Percentiles rank a stretch among this genome's conserved stretches.
phyloP scores from a whole-genome alignment of 2,113 vertebrate species.

The Protomyctophum bolini region DNA sequence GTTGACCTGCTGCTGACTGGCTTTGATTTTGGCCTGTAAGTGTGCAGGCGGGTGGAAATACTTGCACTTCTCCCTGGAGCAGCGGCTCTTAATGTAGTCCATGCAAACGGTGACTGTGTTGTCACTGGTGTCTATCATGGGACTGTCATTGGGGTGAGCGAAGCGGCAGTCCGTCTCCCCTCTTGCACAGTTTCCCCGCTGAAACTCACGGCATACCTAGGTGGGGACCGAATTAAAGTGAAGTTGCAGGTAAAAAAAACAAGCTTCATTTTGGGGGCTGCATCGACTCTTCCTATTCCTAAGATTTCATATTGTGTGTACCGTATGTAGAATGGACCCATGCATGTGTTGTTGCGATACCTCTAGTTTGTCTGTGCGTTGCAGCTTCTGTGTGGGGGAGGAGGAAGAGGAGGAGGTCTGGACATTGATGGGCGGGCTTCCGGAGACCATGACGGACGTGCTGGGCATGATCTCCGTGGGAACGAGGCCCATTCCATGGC shows the following conservation, averaged over 20 bases:
- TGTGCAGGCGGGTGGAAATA: constrained; percentile 99
- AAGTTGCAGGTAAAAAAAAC: too few relatives aligned
- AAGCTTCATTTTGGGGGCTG: too few relatives aligned
- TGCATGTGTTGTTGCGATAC: constrained; percentile 67
- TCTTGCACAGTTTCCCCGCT: constrained; percentile 92
- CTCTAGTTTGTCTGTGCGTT: constrained; percentile 95
- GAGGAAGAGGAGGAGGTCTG: constrained; percentile 84
- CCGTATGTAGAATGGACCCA: background rate
- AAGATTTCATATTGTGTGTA: too few relatives aligned
- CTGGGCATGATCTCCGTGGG: constrained; percentile 91
- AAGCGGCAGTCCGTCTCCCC: constrained; percentile 97
- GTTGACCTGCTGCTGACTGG: constrained; percentile 93
- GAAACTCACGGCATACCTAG: constrained; percentile 96
- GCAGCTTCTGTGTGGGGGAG: constrained; percentile 91
- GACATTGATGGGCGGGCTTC: constrained; percentile 87
- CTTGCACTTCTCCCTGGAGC: constrained; percentile 99
- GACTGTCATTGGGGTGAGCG: constrained; percentile 94
- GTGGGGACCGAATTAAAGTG: too few relatives aligned
- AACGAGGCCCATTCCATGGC: constrained; percentile 91
- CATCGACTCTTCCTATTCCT: too few relatives aligned
- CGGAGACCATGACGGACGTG: constrained; percentile 86
- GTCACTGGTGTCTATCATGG: constrained; percentile 95
- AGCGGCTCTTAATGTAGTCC: constrained; percentile 99
- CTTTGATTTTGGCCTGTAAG: constrained; percentile 99
- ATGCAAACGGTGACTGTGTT: constrained; percentile 99